Conservation (phyloP, 2,888 invertebrate genomes). For the Acleris emargana region DNA sequence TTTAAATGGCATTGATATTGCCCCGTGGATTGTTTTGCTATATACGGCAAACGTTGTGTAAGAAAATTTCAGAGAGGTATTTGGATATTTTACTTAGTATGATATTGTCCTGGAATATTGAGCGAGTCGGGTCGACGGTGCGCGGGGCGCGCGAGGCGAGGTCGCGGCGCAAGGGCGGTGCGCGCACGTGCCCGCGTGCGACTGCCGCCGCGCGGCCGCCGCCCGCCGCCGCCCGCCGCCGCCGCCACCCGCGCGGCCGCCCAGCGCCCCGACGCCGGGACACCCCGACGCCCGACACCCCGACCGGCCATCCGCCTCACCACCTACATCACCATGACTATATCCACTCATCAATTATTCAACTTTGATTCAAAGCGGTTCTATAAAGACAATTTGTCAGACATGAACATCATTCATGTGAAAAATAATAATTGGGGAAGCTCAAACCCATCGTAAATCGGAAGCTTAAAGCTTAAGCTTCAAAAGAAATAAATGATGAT, state of each 20-base stretch:
- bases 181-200: conserved; percentile 79
- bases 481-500: too few species aligned
- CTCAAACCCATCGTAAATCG: too few species aligned
- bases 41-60: not conserved
- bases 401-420: too few species aligned
- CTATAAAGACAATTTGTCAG: too few species aligned
- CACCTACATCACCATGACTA: too few species aligned
- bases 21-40: conserved; percentile 7
- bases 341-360: too few species aligned
- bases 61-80: not conserved
- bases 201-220: conserved; percentile 70
- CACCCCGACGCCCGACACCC: not conserved
- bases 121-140: conserved; percentile 54
- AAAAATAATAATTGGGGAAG: too few species aligned
- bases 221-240: conserved; percentile 55
- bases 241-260: not conserved
- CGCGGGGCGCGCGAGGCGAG: conserved; percentile 52
- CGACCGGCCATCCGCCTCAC: not conserved
- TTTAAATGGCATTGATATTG: conserved; percentile 43
- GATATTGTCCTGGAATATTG: conserved; percentile 54
- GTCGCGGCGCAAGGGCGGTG: conserved; percentile 65
- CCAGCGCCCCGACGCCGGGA: not conserved
- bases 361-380: too few species aligned
- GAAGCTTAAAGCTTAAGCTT: too few species aligned
- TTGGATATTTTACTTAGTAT: conserved; percentile 4